phyloP scores from a whole-genome alignment of 2,797 vertebrate species.

The Poeciliopsis gracilis region DNA sequence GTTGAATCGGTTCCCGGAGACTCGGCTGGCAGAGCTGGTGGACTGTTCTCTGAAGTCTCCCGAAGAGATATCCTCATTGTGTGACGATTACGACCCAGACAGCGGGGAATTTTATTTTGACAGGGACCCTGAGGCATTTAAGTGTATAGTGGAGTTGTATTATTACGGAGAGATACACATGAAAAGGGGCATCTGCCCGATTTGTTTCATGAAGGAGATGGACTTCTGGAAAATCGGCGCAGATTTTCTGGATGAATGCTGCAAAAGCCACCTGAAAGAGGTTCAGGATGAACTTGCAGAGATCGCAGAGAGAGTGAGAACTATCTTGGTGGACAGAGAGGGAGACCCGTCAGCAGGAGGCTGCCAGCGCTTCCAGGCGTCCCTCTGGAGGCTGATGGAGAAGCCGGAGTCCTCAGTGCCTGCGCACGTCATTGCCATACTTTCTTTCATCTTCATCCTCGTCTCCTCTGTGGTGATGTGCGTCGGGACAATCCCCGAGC shows the following conservation, averaged over 20 bases:
- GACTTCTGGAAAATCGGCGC: constrained; percentile 95
- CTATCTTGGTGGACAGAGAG: constrained; percentile 91
- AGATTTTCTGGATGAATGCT: constrained; percentile 91
- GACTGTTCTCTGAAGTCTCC: constrained; percentile 81
- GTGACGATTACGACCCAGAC: constrained; percentile 93
- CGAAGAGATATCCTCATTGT: constrained; percentile 86
- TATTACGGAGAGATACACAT: constrained; percentile 94
- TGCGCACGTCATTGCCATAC: constrained; percentile 87
- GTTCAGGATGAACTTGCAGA: constrained; percentile 91
- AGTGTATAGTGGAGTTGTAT: constrained; percentile 92
- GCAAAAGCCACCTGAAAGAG: constrained; percentile 88
- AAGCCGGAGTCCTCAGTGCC: constrained; percentile 93
- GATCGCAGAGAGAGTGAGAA: constrained; percentile 91
- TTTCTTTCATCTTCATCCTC: constrained; percentile 95
- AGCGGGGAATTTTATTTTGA: constrained; percentile 96
- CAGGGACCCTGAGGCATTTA: constrained; percentile 94
- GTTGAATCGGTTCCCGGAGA: constrained; percentile 89
- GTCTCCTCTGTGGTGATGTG: constrained; percentile 96
- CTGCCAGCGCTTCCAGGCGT: constrained; percentile 88
- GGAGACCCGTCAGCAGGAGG: constrained; percentile 81
- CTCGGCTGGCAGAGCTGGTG: constrained; percentile 89
- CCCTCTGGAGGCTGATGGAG: constrained; percentile 94
- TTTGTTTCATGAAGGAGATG: constrained; percentile 97
- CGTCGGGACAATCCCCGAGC: constrained; percentile 92
- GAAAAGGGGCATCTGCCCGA: constrained; percentile 93